phyloP scores from a whole-genome alignment of 2,888 invertebrate genomes.

The Drosophila nr. medialis region DNA sequence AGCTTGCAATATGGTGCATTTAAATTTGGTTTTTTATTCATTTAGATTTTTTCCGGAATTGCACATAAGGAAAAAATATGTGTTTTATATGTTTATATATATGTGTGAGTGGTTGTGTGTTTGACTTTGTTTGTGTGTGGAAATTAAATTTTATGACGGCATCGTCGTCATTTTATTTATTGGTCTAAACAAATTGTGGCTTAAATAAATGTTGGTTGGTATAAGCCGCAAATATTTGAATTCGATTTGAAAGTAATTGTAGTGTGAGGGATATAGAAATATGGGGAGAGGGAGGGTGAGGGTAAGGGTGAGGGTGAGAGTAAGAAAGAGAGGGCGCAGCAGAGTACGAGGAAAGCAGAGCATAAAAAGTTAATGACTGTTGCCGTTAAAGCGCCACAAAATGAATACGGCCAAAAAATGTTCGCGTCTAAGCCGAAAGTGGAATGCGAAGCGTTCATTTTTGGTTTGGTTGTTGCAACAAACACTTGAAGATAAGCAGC shows the following conservation, averaged over 20 bases:
- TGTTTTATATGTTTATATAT: not conserved
- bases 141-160: conserved; percentile 63
- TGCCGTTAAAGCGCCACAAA: conserved; percentile 58
- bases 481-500: conserved; percentile 72
- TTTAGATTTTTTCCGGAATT: conserved; percentile 24
- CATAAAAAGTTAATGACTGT: conserved; percentile 73
- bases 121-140: conserved; percentile 21
- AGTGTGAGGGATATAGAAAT: conserved; percentile 2
- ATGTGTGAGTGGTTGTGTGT: conserved; percentile 3
- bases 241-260: conserved; percentile 60
- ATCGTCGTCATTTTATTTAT: conserved; percentile 53
- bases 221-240: conserved; percentile 65
- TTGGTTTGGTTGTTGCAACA: conserved; percentile 56
- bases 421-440: conserved; percentile 37
- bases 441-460: conserved; percentile 54
- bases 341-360: not conserved
- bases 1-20: conserved; percentile 75
- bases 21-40: conserved; percentile 52
- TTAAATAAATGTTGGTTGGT: conserved; percentile 36
- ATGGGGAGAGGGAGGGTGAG: not conserved
- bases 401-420: conserved; percentile 48
- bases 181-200: conserved; percentile 67
- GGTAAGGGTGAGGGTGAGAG: too few species aligned
- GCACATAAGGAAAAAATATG: conserved; percentile 29
- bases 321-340: not conserved